Conservation (phyloP, 2,113 vertebrate species). For the Dicerorhinus sumatrensis region DNA sequence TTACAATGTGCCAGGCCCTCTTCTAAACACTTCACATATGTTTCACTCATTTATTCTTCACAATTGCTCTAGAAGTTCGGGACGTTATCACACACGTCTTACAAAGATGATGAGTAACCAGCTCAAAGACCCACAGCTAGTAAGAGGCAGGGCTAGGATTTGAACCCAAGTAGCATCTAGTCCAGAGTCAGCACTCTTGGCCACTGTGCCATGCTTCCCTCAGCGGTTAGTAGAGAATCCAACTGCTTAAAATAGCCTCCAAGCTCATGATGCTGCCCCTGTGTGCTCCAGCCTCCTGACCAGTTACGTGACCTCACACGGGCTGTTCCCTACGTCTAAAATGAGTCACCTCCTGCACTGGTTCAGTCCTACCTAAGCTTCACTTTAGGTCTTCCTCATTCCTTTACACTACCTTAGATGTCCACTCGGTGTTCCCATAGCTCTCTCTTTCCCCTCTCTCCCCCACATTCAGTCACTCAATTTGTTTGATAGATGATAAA, state of each 20-base stretch:
- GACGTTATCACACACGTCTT: neutral
- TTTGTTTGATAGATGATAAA: neutral
- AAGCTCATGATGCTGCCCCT: neutral
- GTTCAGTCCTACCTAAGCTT: neutral
- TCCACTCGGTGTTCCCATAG: neutral
- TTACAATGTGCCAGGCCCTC: neutral
- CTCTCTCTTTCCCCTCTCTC: neutral
- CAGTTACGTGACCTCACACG: neutral
- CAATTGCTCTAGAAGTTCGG: neutral
- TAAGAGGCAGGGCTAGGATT: neutral
- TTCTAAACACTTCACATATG: neutral
- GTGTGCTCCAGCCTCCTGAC: neutral
- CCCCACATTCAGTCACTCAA: neutral
- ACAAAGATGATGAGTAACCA: neutral
- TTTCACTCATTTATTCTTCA: neutral
- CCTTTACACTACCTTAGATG: neutral
- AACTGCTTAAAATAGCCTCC: neutral
- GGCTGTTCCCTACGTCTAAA: neutral
- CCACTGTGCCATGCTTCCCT: neutral
- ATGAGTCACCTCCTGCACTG: neutral
- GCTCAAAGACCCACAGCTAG: neutral
- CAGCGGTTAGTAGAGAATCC: neutral
- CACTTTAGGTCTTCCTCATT: neutral
- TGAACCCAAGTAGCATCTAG: neutral
- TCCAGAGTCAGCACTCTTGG: neutral